phyloP scores from a whole-genome alignment of 2,888 invertebrate species.

The Pristionchus mayeri region DNA sequence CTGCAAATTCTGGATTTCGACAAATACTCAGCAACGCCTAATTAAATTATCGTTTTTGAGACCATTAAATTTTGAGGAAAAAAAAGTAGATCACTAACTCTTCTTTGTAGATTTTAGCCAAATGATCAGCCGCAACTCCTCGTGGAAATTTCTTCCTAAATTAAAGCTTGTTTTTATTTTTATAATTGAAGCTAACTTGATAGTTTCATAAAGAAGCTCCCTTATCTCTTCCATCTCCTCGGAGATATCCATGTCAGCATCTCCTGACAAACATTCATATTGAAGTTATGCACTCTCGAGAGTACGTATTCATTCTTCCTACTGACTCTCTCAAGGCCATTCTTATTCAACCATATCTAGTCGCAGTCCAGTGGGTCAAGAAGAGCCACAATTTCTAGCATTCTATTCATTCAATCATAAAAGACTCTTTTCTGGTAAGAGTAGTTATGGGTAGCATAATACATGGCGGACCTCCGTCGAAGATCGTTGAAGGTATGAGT shows the following conservation, averaged over 20 bases:
- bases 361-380: neutral
- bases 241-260: conserved; percentile 66
- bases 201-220: conserved; percentile 66
- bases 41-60: neutral
- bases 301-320: neutral
- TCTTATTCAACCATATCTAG: neutral
- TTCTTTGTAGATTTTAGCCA: conserved; percentile 66
- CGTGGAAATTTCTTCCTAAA: conserved; percentile 65
- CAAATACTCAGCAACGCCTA: too few relatives aligned
- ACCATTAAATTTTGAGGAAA: neutral
- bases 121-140: conserved; percentile 64
- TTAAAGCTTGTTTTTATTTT: too few relatives aligned
- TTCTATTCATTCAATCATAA: too few relatives aligned
- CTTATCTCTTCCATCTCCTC: conserved; percentile 71
- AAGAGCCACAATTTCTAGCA: neutral
- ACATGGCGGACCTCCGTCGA: conserved; percentile 31
- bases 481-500: conserved; percentile 46
- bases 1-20: too few relatives aligned
- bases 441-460: too few relatives aligned
- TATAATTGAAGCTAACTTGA: conserved; percentile 57
- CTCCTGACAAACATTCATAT: conserved; percentile 53
- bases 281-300: neutral
- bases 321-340: neutral
- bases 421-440: too few relatives aligned
- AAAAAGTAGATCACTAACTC: conserved; percentile 56